Evolutionary conservation across 2,113 vertebrate genomes (phyloP), one percentile per base, ranked within the genome.

Genomic region (Nanorana parkeri): DNA sequence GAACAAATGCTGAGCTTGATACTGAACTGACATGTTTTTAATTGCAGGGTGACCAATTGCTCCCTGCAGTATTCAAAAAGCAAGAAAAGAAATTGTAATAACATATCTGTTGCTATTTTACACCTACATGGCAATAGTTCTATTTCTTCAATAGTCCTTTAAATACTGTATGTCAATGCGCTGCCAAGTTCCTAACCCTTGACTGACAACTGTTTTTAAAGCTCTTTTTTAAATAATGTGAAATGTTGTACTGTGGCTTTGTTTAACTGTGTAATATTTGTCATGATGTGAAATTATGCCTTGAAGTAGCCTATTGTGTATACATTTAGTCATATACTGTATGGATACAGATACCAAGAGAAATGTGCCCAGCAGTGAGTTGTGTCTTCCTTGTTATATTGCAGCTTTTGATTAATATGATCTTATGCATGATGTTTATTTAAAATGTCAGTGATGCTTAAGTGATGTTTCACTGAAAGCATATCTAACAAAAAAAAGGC

Each of bases 21-120:
- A 76, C 66, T 65, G 21, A 47, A 54, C 60, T 80, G 68, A 78
- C 79, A 54, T 28, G 0, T 68, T 60, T 7, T 51, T 1, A 36
- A 74, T 72, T 80, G 55, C 21, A 54, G n/a, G 51, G 51, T 67
- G 55, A 63, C 64, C 77, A 68, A 67, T 78, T 78, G 24, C 24
- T 56, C 51, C 19, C 64, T 41, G 21, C 28, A 36, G 63, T 66
- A 29, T 67, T 78, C 16, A 51, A 29, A 28, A n/a, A 36, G 13
- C 17, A 41, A 28, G 6, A 29, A 24, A 24, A n/a, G 1, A 21
- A 61, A 61, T 15, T 75, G 20, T 58, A 55, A 17, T 74, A 58
- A 36, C 55, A 41, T 36, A 6, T 41, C 23, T 3, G 28, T 71
- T 54, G 16, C 41, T 71, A 69, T 8, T 52, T 51, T 17, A 24